Base-by-base conservation (phyloP, 2,888 invertebrate species). In the Nycteola revayana region DNA sequence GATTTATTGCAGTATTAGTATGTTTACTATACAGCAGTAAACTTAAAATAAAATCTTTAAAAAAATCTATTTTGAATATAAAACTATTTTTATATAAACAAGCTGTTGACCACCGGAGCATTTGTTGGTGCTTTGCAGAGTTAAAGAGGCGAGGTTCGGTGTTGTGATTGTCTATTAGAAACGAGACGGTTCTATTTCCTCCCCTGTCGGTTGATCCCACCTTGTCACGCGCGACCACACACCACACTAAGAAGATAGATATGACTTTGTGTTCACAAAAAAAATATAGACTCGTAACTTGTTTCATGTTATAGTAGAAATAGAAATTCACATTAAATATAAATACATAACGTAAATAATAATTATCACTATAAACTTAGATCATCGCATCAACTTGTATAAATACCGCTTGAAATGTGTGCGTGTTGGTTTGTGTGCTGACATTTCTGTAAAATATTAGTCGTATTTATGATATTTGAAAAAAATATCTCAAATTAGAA, bases 61-160 rank as follows among this genome's bases (percentile, higher is more conserved):
- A 27, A 23, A 49, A 36, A 60, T 60, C 51, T 60, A 56, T 59
- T 45, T 51, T 49, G 42, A 44, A 42, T 35, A 39, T 44, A 41
- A 49, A 47, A 37, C 40, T 57, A 57, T 57, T 68, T 67, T 67
- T 66, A 50, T 65, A 63, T 51, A 42, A 42, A 41, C 39, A 29
- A 45, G 67, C 76, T 71, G 75, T 69, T 71, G 85, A 74, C 85
- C 85, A 82, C 83, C 86, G 85, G 81, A 44, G 57, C 65, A 64
- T 66, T 68, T 62, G 75, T 77, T 84, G 86, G 86, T 86, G 87
- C 86, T 86, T 82, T 66, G 77, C 71, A 69, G 64, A 63, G 59
- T 60, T 62, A 58, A 52, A 49, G 50, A 60, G 50, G 59, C 44
- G 68, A 50, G 49, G 50, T 69, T 71, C 60, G 72, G 62, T 77